Evolutionary conservation across 2,888 invertebrate species (phyloP).

Genomic region (Baccha elongata): DNA sequence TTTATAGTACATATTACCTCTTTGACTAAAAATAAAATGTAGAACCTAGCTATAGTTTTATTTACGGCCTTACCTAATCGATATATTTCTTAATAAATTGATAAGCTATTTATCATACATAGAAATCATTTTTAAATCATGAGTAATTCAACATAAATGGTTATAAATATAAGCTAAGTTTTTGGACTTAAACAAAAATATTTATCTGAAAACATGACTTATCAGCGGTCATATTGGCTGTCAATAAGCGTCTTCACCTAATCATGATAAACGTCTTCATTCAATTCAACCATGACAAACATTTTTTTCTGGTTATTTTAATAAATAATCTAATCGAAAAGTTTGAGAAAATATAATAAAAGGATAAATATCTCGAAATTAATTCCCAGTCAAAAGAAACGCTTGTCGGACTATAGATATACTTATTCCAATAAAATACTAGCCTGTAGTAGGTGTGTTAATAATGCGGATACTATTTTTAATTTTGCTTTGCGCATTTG

Average conservation of each 20-base stretch:
- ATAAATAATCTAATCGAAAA: conserved; percentile 11
- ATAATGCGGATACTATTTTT: neutral
- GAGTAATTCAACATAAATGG: too few relatives aligned
- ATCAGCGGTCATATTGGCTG: neutral
- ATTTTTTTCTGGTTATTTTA: neutral
- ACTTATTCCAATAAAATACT: neutral
- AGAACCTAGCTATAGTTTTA: too few relatives aligned
- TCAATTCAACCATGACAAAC: neutral
- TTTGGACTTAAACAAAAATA: neutral
- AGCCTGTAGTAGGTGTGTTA: neutral
- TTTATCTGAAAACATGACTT: neutral
- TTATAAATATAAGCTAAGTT: too few relatives aligned
- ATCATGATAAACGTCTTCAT: neutral
- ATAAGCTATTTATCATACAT: too few relatives aligned
- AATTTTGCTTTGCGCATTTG: neutral
- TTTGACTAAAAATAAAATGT: too few relatives aligned
- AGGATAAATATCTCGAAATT: conserved; percentile 19
- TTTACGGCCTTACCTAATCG: too few relatives aligned
- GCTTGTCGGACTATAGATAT: neutral
- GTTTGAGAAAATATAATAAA: conserved; percentile 9
- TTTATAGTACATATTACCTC: too few relatives aligned
- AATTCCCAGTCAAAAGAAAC: conserved; percentile 1
- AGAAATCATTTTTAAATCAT: too few relatives aligned
- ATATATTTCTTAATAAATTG: too few relatives aligned
- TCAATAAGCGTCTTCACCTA: conserved; percentile 1